Conservation (phyloP, 2,888 invertebrate genomes). For the Stictocephala bisonia region DNA sequence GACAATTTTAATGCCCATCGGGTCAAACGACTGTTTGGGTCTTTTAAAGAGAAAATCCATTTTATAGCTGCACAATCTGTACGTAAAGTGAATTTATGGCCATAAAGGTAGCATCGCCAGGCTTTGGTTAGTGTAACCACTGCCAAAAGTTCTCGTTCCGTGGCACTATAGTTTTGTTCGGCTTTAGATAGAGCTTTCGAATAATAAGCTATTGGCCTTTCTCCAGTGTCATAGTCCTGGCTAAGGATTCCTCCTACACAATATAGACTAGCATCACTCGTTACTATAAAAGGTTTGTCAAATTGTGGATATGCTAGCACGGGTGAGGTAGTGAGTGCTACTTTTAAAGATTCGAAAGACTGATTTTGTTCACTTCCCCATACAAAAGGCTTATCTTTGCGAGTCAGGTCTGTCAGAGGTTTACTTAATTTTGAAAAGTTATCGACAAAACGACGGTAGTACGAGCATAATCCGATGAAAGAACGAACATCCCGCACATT, state of each 20-base stretch:
- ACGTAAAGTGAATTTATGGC: conserved; percentile 40
- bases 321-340: conserved; percentile 39
- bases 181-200: conserved; percentile 44
- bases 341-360: conserved; percentile 47
- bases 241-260: conserved; percentile 31
- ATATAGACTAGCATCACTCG: conserved; percentile 43
- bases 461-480: background rate
- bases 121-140: conserved; percentile 47
- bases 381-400: conserved; percentile 3
- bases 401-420: conserved; percentile 14
- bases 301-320: conserved; percentile 54
- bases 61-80: conserved; percentile 46
- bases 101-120: conserved; percentile 51
- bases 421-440: conserved; percentile 25
- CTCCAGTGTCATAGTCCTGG: conserved; percentile 28
- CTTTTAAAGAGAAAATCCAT: conserved; percentile 49
- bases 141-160: conserved; percentile 52
- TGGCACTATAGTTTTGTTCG: conserved; percentile 42
- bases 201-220: conserved; percentile 51
- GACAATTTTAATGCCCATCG: conserved; percentile 47
- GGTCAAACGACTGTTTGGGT: conserved; percentile 45
- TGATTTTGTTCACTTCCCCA: conserved; percentile 43
- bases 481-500: conserved; percentile 9
- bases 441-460: conserved; percentile 8
- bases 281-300: conserved; percentile 39